Evolutionary conservation across 92 coral and sea anemone species (phyloP), one percentile per base, ranked within the genome.

Genomic region (Porites cylindrica): DNA sequence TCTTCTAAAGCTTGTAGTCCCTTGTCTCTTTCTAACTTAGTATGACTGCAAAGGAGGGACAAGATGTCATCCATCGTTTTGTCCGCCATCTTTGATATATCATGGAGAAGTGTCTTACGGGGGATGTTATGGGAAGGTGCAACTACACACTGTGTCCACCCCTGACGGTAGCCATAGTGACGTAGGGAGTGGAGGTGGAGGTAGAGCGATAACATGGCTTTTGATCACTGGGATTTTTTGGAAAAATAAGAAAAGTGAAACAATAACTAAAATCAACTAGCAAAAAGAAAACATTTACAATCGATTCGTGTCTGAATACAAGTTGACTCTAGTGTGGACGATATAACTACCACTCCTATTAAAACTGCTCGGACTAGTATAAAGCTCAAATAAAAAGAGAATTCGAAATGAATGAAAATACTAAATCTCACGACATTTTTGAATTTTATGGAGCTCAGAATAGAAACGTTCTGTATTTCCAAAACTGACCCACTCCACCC

Each of bases 1-100:
- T 78, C 79, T 72, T 95, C 98, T 66, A 97, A 92, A 53, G 70
- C 85, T 72, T 87, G 90, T 54, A 97, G 90, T 2, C 97, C 99
- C 13, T 91, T 93, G 76, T 97, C 99, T 85, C 99, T 84, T 11
- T 97, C 99, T 43, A 97, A 88, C 69, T 97, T 97, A 13, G 85
- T 87, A 65, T 97, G 98, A 66, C 99, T 93, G 77, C 94, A 93
- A 18, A 97, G 91, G 10, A 92, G 91, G 11, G 38, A 17, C 59
- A 95, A 70, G n/a, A 85, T 82, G 47, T 93, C 95, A 11, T 88
- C 93, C n/a, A 88, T 21, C 10, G 80, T 17, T 72, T 71, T 64
- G 88, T 87, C 85, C 77, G 95, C 94, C 93, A 84, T 90, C 76
- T 78, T 85, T 72, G 72, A 21, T 67, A 8, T 21, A 24, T 67